Evolutionary conservation across 2,797 vertebrate species (phyloP), one percentile per base, ranked within the genome.

Genomic region (Cygnus olor): DNA sequence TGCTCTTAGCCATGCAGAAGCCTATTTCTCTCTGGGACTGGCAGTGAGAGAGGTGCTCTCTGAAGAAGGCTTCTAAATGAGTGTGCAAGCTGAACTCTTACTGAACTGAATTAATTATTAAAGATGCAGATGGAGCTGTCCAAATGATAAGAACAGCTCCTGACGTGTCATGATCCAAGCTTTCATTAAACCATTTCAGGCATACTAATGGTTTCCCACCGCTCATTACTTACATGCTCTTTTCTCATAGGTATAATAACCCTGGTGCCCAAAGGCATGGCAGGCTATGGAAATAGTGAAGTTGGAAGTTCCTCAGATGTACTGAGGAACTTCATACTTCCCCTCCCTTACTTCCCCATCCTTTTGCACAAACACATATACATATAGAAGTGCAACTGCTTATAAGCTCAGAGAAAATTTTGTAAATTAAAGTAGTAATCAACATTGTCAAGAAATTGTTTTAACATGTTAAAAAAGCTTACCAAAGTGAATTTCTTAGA

Each of bases 71-170:
- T 99, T 98, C 98, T 97, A 98, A 98, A 98, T 98, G 97, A 98
- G 98, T 97, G 97, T 98, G 98, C 98, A 98, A 97, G 97, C 97
- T 99, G 99, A 99, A 99, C 99, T 99, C 98, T 96, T 96, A 97
- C 98, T 99, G 99, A 99, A 99, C 99, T 97, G 98, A 98, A 99
- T 99, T 98, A 99, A 99, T 99, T 99, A 99, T 99, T 99, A 98
- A 99, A 98, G 98, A 98, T 98, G 98, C 99, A 99, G 99, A 99
- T 99, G 99, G 99, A 99, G 98, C 98, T 99, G 99, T 99, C 99
- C 98, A 97, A 98, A 98, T 99, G 99, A 99, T 98, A 99, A 98
- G 99, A 99, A 99, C 98, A 98, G 98, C 98, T 99, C 98, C 97
- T 98, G 98, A 99, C 97, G 97, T 99, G 99, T 99, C 99, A 99